Evolutionary conservation across 2,797 vertebrate genomes (phyloP).

Genomic region (Trematomus bernacchii): DNA sequence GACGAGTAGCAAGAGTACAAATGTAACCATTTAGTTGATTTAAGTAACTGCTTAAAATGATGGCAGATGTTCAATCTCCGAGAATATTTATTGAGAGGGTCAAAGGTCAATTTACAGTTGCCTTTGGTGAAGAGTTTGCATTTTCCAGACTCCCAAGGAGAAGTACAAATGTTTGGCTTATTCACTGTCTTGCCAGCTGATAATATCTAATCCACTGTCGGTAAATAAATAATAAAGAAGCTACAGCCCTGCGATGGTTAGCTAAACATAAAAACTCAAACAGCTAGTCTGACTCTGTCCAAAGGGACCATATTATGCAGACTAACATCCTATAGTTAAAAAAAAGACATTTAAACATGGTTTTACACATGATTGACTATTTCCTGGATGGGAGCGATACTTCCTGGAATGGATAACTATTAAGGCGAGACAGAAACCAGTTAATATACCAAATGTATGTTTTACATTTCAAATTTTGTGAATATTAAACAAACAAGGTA

Average conservation of each 20-base stretch:
- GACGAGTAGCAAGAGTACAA: slow-evolving; percentile 42
- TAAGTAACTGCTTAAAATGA: slow-evolving; percentile 25
- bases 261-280: neutral
- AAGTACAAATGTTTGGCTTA: neutral
- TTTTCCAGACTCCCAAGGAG: neutral
- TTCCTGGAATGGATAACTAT: no score
- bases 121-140: neutral
- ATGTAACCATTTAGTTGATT: slow-evolving; percentile 38
- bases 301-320: neutral
- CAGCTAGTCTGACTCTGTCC: neutral
- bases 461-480: neutral
- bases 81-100: neutral
- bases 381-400: no score
- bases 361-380: no score
- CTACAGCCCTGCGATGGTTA: neutral
- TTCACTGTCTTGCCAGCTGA: neutral
- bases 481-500: no score
- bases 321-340: neutral
- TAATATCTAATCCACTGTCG: neutral
- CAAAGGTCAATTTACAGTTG: neutral
- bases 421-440: no score
- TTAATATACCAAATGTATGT: neutral
- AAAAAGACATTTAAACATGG: neutral
- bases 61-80: slow-evolving; percentile 2
- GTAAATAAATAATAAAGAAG: no score